Base-by-base conservation (phyloP, 2,797 vertebrate genomes). In the Tiaroga cobitis region DNA sequence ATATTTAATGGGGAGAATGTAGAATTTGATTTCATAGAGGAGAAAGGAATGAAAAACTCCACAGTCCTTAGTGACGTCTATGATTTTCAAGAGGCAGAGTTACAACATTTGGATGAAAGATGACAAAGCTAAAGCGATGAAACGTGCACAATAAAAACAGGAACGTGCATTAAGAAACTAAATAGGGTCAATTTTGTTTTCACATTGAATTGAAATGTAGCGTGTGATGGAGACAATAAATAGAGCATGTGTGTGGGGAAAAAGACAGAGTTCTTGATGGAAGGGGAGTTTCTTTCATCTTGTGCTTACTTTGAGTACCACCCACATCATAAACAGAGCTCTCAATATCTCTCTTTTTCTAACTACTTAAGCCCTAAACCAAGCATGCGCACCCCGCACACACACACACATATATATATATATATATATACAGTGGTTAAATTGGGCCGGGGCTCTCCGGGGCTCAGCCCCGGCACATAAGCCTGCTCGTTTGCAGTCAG, bases 261-360 rank as follows among this genome's bases (percentile, higher is more conserved):
- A 80, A 26, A 84, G 59, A 70, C 21, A 72, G 76, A 79, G 69
- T 34, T 65, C 4, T 32, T 65, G 68, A 69, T 54, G 65, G 59
- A 67, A 18, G 54, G 34, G 78, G 51, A 18, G 39, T 72, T 81
- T 88, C 90, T 92, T 92, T 93, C 90, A 94, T 94, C 91, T 91
- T 88, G 87, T 90, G 86, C 87, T 87, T 87, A 91, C 88, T 91
- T 88, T 88, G 86, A 85, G 88, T 86, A 82, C 88, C 89, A 87
- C 80, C 26, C 82, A 72, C 85, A 89, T 90, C 78, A 69, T 86
- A 86, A 90, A 56, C 73, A 69, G 7, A 78, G 15, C 68, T 54
- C 59, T 85, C 80, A n/a, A 37, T 56, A 79, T 86, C 83, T 78
- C 80, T 73, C 26, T 24, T 61, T 84, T 79, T 61, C 74, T 59